Base-by-base conservation (phyloP, 92 coral and sea anemone genomes). In the Parazoanthus atlanticus region DNA sequence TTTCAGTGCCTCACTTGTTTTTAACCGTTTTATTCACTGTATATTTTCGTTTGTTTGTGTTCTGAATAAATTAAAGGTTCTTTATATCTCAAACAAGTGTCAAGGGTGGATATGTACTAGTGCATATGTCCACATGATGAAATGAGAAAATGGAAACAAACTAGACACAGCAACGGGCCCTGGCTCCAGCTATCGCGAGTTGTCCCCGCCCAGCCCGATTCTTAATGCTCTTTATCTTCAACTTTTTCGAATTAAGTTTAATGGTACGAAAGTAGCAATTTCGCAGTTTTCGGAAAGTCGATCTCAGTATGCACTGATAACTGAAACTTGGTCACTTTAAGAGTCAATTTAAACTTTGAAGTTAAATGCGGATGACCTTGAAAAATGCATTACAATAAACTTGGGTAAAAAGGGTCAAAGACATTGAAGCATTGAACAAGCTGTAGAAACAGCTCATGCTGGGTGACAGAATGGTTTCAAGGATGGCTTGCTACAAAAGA, bases 41-140 rank as follows among this genome's bases (percentile, higher is more conserved):
- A 31, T 71, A 46, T 84, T 56, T 82, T 74, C 77, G 77, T 67
- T 71, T 70, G 87, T 84, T 70, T 84, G 65, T 43, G 25, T 52
- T 41, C 4, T 84, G 78, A 84, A 84, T 84, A 69, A 70, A 84
- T 84, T 84, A 84, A 46, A 70, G 28, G 40, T 46, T 64, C 28
- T 84, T 84, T 84, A 84, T 84, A 70, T 46, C 66, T 26, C 88
- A 84, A 84, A 88, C 93, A 91, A 91, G 93, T 91, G 93, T 88
- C 93, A 54, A 77, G 89, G 91, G 91, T 88, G 82, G 93, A 91
- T 91, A 91, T 91, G 86, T 69, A 28, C 19, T 43, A 15, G 78
- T 84, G 17, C 76, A 72, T 41, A 23, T 69, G 78, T 30, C 78
- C 38, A 70, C 87, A 84, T 65, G 87, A 84, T 84, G 36, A 46